Evolutionary conservation across 2,113 vertebrate genomes (phyloP).

Genomic region (Azemiops feae): DNA sequence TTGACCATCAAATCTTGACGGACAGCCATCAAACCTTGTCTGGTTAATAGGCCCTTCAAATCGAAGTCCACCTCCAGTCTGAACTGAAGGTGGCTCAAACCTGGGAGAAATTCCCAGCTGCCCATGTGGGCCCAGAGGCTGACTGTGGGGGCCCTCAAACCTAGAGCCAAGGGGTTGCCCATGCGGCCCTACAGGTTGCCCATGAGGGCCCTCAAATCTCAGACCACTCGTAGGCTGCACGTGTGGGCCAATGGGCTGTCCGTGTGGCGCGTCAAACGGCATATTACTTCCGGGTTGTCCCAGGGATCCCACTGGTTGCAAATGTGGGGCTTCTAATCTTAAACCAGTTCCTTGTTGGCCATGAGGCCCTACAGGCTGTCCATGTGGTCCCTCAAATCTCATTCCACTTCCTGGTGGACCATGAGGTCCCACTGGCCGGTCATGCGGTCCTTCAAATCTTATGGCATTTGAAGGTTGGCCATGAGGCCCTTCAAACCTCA

Average conservation of each 20-base stretch:
- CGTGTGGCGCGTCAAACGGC: constrained; percentile 76
- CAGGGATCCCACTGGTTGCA: constrained; percentile 75
- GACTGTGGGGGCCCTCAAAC: constrained; percentile 77
- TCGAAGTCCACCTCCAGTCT: constrained; percentile 74
- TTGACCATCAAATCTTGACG: constrained; percentile 77
- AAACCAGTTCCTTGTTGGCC: constrained; percentile 75
- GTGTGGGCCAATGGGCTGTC: constrained; percentile 73
- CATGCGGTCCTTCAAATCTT: constrained; percentile 77
- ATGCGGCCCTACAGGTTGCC: constrained; percentile 74
- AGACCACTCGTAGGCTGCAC: constrained; percentile 71
- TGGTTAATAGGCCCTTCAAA: constrained; percentile 80
- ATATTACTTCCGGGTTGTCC: constrained; percentile 74
- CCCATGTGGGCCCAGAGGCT: constrained; percentile 69
- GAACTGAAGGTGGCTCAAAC: constrained; percentile 76
- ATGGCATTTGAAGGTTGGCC: constrained; percentile 75
- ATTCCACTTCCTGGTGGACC: constrained; percentile 72
- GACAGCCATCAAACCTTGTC: constrained; percentile 75
- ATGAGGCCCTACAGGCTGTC: constrained; percentile 75
- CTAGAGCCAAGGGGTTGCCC: constrained; percentile 71
- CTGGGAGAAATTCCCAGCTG: constrained; percentile 77
- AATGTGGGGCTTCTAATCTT: constrained; percentile 80
- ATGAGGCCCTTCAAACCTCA: constrained; percentile 81
- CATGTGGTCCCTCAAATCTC: constrained; percentile 82
- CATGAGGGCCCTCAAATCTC: constrained; percentile 74
- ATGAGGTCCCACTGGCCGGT: constrained; percentile 11